These are phyloP conservation scores for Caenorhabditis panamensis DNA, from an alignment of 2,888 invertebrate genomes.

Conservation along the genomic window DNA sequence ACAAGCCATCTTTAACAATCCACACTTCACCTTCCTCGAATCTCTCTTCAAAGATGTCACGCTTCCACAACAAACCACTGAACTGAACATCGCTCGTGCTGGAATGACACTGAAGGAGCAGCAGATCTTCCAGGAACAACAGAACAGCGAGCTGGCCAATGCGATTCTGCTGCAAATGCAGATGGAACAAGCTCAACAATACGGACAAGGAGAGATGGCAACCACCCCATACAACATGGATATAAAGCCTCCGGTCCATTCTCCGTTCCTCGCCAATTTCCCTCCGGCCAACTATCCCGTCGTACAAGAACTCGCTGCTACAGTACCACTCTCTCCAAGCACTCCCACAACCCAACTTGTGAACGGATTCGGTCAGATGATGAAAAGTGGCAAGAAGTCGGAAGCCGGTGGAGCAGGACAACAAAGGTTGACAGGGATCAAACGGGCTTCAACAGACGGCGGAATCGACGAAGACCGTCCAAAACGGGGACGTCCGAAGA, in stretches of 20 bases:
- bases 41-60: slow-evolving; percentile 70
- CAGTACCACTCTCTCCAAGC: slow-evolving; percentile 37
- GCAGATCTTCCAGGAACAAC: slow-evolving; percentile 48
- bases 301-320: slow-evolving; percentile 39
- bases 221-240: neutral
- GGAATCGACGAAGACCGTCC: slow-evolving; percentile 59
- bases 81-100: slow-evolving; percentile 23
- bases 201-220: slow-evolving; percentile 7
- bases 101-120: slow-evolving; percentile 47
- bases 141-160: slow-evolving; percentile 39
- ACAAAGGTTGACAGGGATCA: slow-evolving; percentile 24
- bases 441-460: slow-evolving; percentile 42
- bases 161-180: slow-evolving; percentile 42
- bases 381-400: slow-evolving; percentile 35
- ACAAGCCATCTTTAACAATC: slow-evolving; percentile 72
- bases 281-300: slow-evolving; percentile 27
- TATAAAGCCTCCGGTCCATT: slow-evolving; percentile 3
- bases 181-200: slow-evolving; percentile 12
- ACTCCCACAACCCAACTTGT: slow-evolving; percentile 53
- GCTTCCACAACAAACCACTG: slow-evolving; percentile 38
- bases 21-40: slow-evolving; percentile 77
- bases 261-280: slow-evolving; percentile 23
- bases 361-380: slow-evolving; percentile 53
- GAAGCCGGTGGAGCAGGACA: neutral
- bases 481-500: slow-evolving; percentile 71